phyloP scores from a whole-genome alignment of 2,888 invertebrate species.

The Cryptus viduatorius region DNA sequence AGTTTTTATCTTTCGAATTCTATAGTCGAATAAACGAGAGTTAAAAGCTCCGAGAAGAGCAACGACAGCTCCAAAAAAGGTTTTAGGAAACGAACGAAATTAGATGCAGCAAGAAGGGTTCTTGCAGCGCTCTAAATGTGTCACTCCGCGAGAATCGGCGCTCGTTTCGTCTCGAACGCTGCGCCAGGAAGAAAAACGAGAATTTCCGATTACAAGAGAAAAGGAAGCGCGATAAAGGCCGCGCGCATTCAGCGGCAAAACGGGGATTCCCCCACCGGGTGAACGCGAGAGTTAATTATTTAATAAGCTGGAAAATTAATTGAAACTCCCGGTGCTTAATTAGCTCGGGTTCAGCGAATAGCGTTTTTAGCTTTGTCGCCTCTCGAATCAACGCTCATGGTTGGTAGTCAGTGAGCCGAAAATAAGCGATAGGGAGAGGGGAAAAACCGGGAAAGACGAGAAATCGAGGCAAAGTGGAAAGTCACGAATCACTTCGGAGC shows the following conservation, averaged over 20 bases:
- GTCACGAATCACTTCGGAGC: conserved; percentile 58
- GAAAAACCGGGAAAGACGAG: conserved; percentile 24
- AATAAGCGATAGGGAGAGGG: conserved; percentile 31
- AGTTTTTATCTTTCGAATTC: conserved; percentile 9
- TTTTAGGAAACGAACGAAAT: conserved; percentile 5
- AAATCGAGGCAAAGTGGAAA: conserved; percentile 41
- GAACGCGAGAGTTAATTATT: conserved; percentile 79
- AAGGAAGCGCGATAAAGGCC: conserved; percentile 59
- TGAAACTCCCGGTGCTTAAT: conserved; percentile 77
- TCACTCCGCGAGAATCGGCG: no score
- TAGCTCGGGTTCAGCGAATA: conserved; percentile 67
- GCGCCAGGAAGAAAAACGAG: conserved; percentile 11
- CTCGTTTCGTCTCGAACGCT: neutral
- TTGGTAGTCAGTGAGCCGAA: conserved; percentile 55
- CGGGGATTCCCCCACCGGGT: conserved; percentile 70
- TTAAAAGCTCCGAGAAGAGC: conserved; percentile 38
- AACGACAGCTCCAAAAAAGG: conserved; percentile 24
- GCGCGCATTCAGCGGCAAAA: conserved; percentile 29
- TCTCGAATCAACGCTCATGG: conserved; percentile 57
- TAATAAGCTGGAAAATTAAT: conserved; percentile 83
- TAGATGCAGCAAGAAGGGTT: neutral
- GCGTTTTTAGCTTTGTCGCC: conserved; percentile 58
- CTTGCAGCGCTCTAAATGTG: no score
- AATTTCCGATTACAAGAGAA: conserved; percentile 26
- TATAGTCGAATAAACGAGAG: conserved; percentile 27